phyloP scores from a whole-genome alignment of 2,888 invertebrate genomes.

The Caenorhabditis afra region DNA sequence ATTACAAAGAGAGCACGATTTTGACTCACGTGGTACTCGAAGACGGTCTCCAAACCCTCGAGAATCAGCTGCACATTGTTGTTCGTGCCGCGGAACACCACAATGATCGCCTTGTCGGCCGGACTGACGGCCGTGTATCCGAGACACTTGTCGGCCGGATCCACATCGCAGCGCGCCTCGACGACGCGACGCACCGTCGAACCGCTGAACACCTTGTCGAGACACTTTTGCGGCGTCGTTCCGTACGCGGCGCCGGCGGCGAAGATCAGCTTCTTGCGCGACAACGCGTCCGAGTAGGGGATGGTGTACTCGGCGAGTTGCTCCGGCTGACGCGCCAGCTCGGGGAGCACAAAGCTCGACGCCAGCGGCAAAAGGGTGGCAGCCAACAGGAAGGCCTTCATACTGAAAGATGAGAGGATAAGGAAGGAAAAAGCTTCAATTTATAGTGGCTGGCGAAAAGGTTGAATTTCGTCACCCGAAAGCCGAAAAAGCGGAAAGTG shows the following conservation, averaged over 20 bases:
- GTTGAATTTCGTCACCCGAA: constrained; percentile 13
- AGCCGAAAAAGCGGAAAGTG: background rate
- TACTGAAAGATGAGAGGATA: constrained; percentile 18
- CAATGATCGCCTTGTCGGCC: constrained; percentile 66
- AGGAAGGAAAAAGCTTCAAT: background rate
- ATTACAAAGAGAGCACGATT: no score
- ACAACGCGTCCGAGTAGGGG: constrained; percentile 48
- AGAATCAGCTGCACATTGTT: constrained; percentile 64
- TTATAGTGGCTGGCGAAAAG: background rate
- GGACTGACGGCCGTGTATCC: constrained; percentile 66
- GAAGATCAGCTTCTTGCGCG: constrained; percentile 52
- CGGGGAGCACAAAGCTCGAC: constrained; percentile 35
- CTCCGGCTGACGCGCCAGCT: background rate
- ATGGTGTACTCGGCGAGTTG: constrained; percentile 45
- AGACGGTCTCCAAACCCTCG: constrained; percentile 65
- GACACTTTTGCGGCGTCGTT: constrained; percentile 46
- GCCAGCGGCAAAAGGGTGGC: constrained; percentile 32
- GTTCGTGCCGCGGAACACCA: constrained; percentile 69
- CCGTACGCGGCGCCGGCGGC: constrained; percentile 62
- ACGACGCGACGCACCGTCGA: constrained; percentile 36
- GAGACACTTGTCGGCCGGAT: constrained; percentile 55
- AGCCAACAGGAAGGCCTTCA: constrained; percentile 39
- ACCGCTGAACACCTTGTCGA: constrained; percentile 51
- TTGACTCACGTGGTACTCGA: constrained; percentile 55
- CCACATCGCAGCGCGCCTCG: constrained; percentile 45